Base-by-base conservation (phyloP, 2,113 vertebrate genomes). In the Manacus vitellinus region DNA sequence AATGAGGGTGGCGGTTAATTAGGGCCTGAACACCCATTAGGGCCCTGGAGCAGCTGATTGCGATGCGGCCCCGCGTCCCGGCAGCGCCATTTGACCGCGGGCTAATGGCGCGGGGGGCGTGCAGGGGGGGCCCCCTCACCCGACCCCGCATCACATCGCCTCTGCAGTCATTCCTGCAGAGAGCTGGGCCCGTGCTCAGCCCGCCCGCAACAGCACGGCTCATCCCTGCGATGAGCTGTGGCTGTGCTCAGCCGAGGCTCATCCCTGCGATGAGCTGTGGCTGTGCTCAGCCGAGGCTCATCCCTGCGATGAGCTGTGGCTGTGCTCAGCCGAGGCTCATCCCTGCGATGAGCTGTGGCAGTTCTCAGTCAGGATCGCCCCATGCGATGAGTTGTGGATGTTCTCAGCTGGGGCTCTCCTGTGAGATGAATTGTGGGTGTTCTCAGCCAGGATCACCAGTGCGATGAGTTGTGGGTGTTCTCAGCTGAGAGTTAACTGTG, bases 1-100 rank as follows among this genome's bases (percentile, higher is more conserved):
- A 94, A 97, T 96, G 65, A 95, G 66, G 82, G 82, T 62, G 88
- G 85, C 73, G 66, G 93, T 94, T 97, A 97, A 97, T 97, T 96
- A 95, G 85, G 83, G 87, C 86, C 89, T 95, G 92, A 91, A 96
- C 88, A 91, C 85, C 96, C 94, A 96, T 92, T 94, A 88, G 74
- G 65, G 91, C 72, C 74, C 44, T 30, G 76, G 84, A 97, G 93
- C 91, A 86, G 96, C 92, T 96, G 95, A 97, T 96, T 96, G 95
- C 68, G 73, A 96, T 96, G 97, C 94, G 78, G 82, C 85, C 21
- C n/a, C 33, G 82, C 78, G 27, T 89, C 92, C 87, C 86, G 78
- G 95, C 88, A 96, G 72, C 89, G 83, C 85, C 92, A 22, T 95
- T 95, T 97, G 96, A 94, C 95, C 89, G 46, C 92, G n/a, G 23